Percentiles rank a stretch among this genome's conserved stretches.
Evolutionary conservation across 2,797 vertebrate species (phyloP).

Genomic region (Clamator glandarius): DNA sequence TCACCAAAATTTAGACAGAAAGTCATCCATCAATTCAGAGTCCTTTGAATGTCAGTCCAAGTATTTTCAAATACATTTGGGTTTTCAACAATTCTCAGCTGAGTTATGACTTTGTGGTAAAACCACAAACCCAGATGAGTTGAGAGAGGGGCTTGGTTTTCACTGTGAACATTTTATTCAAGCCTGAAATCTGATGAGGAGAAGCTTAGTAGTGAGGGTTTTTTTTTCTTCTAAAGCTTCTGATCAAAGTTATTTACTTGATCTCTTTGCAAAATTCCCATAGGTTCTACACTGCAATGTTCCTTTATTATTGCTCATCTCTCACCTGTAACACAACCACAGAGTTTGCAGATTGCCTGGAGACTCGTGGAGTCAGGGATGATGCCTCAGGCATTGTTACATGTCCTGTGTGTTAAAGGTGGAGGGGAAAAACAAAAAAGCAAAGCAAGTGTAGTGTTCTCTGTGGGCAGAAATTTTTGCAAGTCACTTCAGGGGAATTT

Average conservation of each 20-base stretch:
- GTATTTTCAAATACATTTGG: background rate
- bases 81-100: background rate
- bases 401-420: background rate
- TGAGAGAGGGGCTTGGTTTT: slow-evolving; percentile 2
- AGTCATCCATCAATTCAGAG: background rate
- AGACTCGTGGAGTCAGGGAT: background rate
- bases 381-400: background rate
- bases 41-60: background rate
- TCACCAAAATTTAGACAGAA: background rate
- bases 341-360: slow-evolving; percentile 12
- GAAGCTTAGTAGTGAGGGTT: background rate
- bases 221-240: slow-evolving; percentile 13
- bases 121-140: background rate
- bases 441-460: background rate
- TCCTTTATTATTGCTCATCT: slow-evolving; percentile 11
- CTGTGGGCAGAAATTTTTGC: background rate
- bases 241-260: slow-evolving; percentile 33
- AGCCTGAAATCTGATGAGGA: slow-evolving; percentile 14
- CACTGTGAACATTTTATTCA: background rate
- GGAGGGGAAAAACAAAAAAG: background rate
- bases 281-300: background rate
- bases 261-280: background rate
- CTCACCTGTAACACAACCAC: background rate
- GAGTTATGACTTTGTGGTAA: background rate
- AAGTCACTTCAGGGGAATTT: background rate